Evolutionary conservation across 2,113 vertebrate species (phyloP), one percentile per base, ranked within the genome.

Genomic region (Pseudorectes ferrugineus): DNA sequence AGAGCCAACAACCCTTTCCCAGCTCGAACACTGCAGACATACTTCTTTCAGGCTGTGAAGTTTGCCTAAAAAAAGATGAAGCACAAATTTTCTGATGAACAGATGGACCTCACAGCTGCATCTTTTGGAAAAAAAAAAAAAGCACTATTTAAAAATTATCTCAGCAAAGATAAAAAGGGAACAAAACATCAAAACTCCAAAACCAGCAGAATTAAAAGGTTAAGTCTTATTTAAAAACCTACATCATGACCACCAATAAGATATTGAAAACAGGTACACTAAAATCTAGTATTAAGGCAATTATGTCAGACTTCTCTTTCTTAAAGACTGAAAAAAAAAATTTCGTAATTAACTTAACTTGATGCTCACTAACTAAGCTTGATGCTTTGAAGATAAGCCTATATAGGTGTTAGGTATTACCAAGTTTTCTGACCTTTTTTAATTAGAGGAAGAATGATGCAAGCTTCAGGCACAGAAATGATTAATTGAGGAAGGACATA

Each of bases 81-180:
- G 43, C 46, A 80, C 22, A 79, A 77, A 55, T 93, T 90, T 90
- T 92, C 68, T 77, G 63, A 77, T 20, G 83, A 96, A 95, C 85
- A 95, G 95, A 95, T 96, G 92, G 96, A 93, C 85, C 42, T 84
- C 79, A 92, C 92, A 94, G 88, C 91, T 95, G 91, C 94, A 94
- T 93, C 83, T 90, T 94, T 46, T 79, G 68, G 52, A 45, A 73
- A 38, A 38, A 38, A 38, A 76, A 88, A 68, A 81, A 82, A 63
- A 63, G 25, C 46, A 85, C 42, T 80, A 77, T 92, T 93, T 93
- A 38, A 85, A 85, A 95, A 82, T 65, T 83, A 88, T 86, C 91
- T 90, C 75, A 73, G 82, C 46, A 74, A 88, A 92, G 89, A 89
- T 84, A 93, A 91, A 97, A 95, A 77, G 12, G 79, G 85, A 76